phyloP scores from a whole-genome alignment of 2,113 vertebrate genomes.

The Saccopteryx leptura region DNA sequence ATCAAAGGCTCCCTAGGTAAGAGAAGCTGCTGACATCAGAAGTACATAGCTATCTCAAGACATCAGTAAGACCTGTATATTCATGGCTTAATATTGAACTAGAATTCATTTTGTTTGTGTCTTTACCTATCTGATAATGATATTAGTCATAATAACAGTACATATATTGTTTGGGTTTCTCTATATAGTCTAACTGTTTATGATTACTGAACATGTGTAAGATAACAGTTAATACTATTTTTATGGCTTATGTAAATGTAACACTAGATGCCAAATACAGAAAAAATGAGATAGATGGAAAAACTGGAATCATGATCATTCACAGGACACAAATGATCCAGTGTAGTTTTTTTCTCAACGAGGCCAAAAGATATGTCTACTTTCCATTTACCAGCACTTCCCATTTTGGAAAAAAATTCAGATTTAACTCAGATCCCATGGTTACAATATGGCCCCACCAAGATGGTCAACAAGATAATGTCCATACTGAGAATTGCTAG shows the following conservation, averaged over 20 bases:
- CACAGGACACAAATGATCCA: background rate
- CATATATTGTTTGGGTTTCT: background rate
- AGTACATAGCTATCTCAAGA: background rate
- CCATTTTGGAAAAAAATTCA: background rate
- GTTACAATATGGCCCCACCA: background rate
- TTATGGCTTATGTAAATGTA: background rate
- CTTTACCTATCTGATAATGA: background rate
- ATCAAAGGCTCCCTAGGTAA: background rate
- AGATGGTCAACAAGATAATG: background rate
- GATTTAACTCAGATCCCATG: background rate
- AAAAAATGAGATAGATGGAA: background rate
- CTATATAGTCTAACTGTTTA: background rate
- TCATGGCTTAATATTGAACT: background rate
- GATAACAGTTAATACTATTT: background rate
- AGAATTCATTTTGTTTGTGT: background rate
- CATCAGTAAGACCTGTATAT: background rate
- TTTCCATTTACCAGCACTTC: background rate
- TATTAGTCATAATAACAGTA: background rate
- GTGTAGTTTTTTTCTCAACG: background rate
- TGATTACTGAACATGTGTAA: background rate
- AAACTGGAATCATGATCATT: background rate
- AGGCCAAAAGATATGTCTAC: background rate
- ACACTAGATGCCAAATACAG: background rate
- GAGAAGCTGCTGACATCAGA: background rate
- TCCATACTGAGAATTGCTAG: background rate